Base-by-base conservation (phyloP, 2,797 vertebrate species). In the Rhabdophis nuchalis region DNA sequence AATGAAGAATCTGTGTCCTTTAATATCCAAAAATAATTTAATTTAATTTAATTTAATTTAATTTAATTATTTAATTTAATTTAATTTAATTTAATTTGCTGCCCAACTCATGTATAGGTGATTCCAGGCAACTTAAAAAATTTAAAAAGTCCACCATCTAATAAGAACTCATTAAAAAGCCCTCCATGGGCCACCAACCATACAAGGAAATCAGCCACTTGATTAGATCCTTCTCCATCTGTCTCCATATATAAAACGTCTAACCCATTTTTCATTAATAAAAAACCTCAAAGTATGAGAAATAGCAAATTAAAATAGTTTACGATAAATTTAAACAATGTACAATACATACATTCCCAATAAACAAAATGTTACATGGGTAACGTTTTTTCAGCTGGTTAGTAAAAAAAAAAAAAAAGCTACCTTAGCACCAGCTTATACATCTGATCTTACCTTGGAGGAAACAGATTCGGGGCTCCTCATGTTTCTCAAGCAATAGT, bases 391-490 rank as follows among this genome's bases (percentile, higher is more conserved):
- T n/a, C 16, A 64, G 29, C 32, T 50, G 29, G 5, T 36, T 29
- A n/a, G 16, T 20, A 23, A 89, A 68, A 68, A 61, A 64, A 25
- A 25, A 50, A 64, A n/a, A 52, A 29, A 6, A 89, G 8, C 4
- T 14, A 64, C 5, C 46, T 29, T 27, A 68, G 32, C 9, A 89
- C 60, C 27, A 68, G 64, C 18, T 52, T 64, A 13, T 52, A 60
- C 52, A 86, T 86, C 58, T 32, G 82, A 9, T 23, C 95, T 93
- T 77, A 97, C 97, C 97, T 87, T 97, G 96, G 27, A 97, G 92
- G 96, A 96, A 97, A 94, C 96, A 95, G 94, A 97, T 93, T 36
- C 96, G 94, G 57, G 96, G 95, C 85, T 97, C 97, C 0, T 95
- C 93, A 41, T 57, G 61, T 56, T 10, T 89, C 57, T 52, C 85